Base-by-base conservation (phyloP, 2,113 vertebrate species). In the Syrmaticus mikado region DNA sequence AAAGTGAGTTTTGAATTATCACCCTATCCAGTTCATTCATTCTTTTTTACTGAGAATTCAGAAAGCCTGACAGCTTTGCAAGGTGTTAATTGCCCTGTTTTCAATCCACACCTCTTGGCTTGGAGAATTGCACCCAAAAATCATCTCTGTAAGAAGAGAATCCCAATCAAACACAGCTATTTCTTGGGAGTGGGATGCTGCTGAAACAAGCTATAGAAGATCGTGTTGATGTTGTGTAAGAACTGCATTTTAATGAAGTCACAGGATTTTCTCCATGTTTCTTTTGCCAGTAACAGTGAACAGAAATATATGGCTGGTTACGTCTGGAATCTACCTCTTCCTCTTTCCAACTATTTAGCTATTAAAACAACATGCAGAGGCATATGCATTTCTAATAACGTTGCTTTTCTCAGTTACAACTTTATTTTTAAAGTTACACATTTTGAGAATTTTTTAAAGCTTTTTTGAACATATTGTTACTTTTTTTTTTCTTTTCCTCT, bases 1-100 rank as follows among this genome's bases (percentile, higher is more conserved):
- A 87, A 80, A 90, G 17, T 76, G 25, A 87, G 79, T 87, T 87
- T 80, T 86, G 87, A 95, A 85, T 92, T 83, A 76, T 52, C 83
- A 92, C 57, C 41, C 82, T 36, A 43, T 76, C 62, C 8, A 50
- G 22, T 38, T 78, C 57, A 60, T 87, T 84, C 21, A 67, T 73
- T 28, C 45, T 4, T 32, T 74, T 82, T 43, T 61, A 60, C 85
- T 25, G n/a, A 65, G 20, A 11, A 10, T 18, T 55, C 30, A 53
- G 73, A 83, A 36, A 83, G 41, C 24, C 40, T 45, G 15, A 52
- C 18, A 82, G 20, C 9, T 87, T 61, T 92, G 28, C 32, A 83
- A 71, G 22, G 14, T 50, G 34, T 67, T 67, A 78, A 87, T 15
- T 34, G 62, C 13, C 25, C 45, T 71, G 55, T 61, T 50, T 5